Evolutionary conservation across 2,888 invertebrate species (phyloP), one percentile per base, ranked within the genome.

Genomic region (Trachelus troglodyta): DNA sequence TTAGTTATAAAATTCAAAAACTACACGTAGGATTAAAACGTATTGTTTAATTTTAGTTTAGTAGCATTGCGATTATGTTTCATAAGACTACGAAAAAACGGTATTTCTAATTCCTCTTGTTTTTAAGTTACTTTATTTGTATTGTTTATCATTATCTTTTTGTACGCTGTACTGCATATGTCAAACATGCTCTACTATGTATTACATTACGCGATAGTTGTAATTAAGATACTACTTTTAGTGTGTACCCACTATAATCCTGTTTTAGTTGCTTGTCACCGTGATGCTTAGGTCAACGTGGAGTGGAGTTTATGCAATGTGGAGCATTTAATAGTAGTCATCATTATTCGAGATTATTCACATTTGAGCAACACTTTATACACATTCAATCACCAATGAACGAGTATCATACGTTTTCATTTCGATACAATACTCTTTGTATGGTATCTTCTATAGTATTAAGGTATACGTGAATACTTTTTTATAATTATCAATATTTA

Each of bases 141-240:
- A 30, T 71, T 71, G 34, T 30, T 71, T 71, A 71, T 34, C 31
- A 71, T 34, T 33, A 33, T 33, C 15, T 71, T 71, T 34, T 33
- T 71, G 33, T 71, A 34, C 30, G 31, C 71, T 71, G 30, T 34
- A 71, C 30, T 30, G 30, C 71, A 30, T 71, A 71, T 71, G 71
- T 71, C 71, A 71, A 34, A 71, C 30, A 71, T 34, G 30, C 71
- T 71, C 30, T 34, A 23, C 71, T 30, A 34, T 71, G 33, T 34
- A 34, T 71, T 71, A 71, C 34, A 30, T 33, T 71, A 71, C 71
- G 34, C 71, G 71, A 56, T 71, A 71, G 71, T 71, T 34, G 71
- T 71, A 30, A 71, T 56, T 56, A 56, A 9, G 23, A 23, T 56
- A 56, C 56, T 56, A 23, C 23, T 23, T 56, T 56, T 56, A 56